These are phyloP conservation scores for Collichthys lucidus DNA, from an alignment of 2,113 vertebrate genomes.

Conservation along the genomic window DNA sequence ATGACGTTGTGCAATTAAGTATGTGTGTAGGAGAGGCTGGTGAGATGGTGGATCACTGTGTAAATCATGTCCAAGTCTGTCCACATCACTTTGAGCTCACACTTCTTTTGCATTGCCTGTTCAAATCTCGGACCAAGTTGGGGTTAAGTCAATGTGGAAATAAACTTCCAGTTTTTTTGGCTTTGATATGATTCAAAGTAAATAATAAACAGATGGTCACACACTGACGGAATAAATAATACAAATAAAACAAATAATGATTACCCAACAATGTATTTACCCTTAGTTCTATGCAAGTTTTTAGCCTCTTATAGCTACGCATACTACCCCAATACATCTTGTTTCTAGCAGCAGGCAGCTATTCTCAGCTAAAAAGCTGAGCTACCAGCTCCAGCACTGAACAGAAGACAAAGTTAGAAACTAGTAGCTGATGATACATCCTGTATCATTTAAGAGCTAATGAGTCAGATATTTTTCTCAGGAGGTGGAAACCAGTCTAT, in stretches of 20 bases:
- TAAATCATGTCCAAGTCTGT: conserved; percentile 25
- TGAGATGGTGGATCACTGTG: conserved; percentile 38
- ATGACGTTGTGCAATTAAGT: conserved; percentile 63
- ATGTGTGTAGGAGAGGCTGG: conserved; percentile 25
- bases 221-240: too few relatives aligned
- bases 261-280: background rate
- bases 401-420: background rate
- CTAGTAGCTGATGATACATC: background rate
- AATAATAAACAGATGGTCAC: background rate
- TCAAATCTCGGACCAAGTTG: conserved; percentile 24
- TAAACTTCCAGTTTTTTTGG: background rate
- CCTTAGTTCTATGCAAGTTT: background rate
- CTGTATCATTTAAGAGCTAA: too few relatives aligned
- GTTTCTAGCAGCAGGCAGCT: background rate
- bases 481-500: background rate
- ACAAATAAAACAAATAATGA: too few relatives aligned
- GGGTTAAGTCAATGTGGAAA: background rate
- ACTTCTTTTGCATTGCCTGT: conserved; percentile 35
- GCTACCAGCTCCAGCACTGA: background rate
- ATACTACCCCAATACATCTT: background rate
- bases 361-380: background rate
- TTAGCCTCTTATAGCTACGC: too few relatives aligned
- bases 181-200: background rate
- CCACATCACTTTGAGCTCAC: conserved; percentile 12
- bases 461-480: background rate